Conservation (phyloP, 2,888 invertebrate species). For the Odontocerum albicorne region DNA sequence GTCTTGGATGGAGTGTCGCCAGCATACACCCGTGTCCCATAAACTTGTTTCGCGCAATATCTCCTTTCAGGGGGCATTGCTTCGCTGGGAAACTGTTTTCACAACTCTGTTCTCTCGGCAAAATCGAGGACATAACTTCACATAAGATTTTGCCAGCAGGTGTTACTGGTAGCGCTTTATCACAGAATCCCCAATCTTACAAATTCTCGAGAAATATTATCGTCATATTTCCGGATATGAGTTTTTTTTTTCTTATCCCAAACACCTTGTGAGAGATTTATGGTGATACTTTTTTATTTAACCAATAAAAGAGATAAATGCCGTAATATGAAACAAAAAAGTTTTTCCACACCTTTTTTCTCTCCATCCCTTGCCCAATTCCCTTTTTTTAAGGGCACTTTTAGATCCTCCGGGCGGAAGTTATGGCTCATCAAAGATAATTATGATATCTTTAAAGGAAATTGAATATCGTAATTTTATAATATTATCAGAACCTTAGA, state of each 20-base stretch:
- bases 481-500: no score
- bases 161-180: not conserved
- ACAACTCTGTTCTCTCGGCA: not conserved
- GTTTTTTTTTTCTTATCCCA: slow-evolving; percentile 3
- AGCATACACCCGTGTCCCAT: no score
- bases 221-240: slow-evolving; percentile 13
- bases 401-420: no score
- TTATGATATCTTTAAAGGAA: no score
- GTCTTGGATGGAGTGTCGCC: no score
- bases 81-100: not conserved
- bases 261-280: slow-evolving; percentile 4
- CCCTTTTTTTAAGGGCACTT: no score
- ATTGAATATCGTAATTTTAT: no score
- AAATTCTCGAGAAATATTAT: slow-evolving; percentile 1
- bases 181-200: not conserved
- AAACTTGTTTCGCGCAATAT: not conserved
- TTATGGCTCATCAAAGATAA: no score
- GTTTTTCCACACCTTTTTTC: no score
- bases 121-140: slow-evolving; percentile 3
- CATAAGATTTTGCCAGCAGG: slow-evolving; percentile 5
- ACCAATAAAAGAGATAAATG: not conserved
- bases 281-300: slow-evolving; percentile 2
- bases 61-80: no score
- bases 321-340: not conserved
- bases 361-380: no score